Conservation (phyloP, 92 coral and sea anemone genomes). For the Plumapathes pennacea region DNA sequence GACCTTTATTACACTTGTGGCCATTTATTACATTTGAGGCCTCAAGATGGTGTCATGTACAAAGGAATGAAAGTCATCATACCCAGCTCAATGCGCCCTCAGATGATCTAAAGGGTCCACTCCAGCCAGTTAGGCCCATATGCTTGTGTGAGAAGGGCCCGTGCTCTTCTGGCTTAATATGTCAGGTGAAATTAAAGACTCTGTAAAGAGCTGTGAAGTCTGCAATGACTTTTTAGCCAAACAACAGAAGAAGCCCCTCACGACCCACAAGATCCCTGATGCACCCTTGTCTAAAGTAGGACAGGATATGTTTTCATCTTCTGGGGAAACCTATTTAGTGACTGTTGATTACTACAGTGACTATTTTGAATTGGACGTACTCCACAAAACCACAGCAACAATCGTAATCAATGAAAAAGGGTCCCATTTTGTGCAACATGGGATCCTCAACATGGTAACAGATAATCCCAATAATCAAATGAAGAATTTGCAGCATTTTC, state of each 20-base stretch:
- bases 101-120: slow-evolving; percentile 43
- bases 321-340: too few species aligned
- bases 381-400: slow-evolving; percentile 18
- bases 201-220: slow-evolving; percentile 24
- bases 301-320: too few species aligned
- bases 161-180: slow-evolving; percentile 46
- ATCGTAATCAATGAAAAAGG: slow-evolving; percentile 7
- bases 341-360: slow-evolving; percentile 10
- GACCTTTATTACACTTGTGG: too few species aligned
- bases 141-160: slow-evolving; percentile 31
- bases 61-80: slow-evolving; percentile 34
- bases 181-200: slow-evolving; percentile 36
- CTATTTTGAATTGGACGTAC: slow-evolving; percentile 11
- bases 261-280: slow-evolving; percentile 45
- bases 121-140: slow-evolving; percentile 49
- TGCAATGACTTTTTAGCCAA: slow-evolving; percentile 30
- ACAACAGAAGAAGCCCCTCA: slow-evolving; percentile 30
- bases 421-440: slow-evolving; percentile 7
- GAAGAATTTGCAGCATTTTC: slow-evolving; percentile 5
- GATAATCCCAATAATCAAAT: slow-evolving; percentile 26
- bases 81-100: slow-evolving; percentile 34
- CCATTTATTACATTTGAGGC: too few species aligned
- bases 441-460: slow-evolving; percentile 1
- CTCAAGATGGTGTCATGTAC: slow-evolving; percentile 22
- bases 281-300: too few species aligned